Percentiles rank a stretch among this genome's conserved stretches.
phyloP scores from a whole-genome alignment of 2,797 vertebrate species.

The Pelochelys cantorii region DNA sequence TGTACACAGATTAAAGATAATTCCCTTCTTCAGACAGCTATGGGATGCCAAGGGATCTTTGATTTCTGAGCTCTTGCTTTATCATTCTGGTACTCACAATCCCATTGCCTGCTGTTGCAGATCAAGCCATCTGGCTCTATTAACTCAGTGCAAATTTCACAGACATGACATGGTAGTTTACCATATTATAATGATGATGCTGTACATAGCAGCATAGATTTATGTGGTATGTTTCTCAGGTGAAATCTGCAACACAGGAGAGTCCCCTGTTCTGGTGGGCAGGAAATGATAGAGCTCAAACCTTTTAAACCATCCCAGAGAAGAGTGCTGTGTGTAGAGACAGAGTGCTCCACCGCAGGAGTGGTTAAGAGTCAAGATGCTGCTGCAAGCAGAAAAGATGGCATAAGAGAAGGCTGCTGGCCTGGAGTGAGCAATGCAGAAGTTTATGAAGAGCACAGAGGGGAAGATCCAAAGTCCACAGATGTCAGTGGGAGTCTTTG shows the following conservation, averaged over 20 bases:
- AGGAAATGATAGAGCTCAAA: neutral
- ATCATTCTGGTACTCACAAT: neutral
- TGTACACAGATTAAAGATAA: neutral
- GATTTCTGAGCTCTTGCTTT: neutral
- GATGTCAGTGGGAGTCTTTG: neutral
- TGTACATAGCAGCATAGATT: neutral
- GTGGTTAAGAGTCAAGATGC: neutral
- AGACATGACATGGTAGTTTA: accelerated
- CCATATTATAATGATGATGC: neutral
- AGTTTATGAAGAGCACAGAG: neutral
- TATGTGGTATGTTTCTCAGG: neutral
- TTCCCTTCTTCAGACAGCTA: neutral
- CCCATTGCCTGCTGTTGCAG: accelerated
- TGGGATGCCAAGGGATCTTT: neutral
- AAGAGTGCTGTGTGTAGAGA: neutral
- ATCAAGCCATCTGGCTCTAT: accelerated
- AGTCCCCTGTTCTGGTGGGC: too few relatives aligned
- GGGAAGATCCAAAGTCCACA: neutral
- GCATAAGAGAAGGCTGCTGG: neutral
- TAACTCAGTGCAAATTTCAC: neutral
- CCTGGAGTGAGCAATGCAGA: neutral
- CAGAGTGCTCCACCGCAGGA: neutral
- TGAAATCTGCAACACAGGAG: neutral
- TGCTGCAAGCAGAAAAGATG: neutral
- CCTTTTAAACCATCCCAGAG: neutral